Evolutionary conservation across 2,888 invertebrate species (phyloP).

Genomic region (Nomada fucata): DNA sequence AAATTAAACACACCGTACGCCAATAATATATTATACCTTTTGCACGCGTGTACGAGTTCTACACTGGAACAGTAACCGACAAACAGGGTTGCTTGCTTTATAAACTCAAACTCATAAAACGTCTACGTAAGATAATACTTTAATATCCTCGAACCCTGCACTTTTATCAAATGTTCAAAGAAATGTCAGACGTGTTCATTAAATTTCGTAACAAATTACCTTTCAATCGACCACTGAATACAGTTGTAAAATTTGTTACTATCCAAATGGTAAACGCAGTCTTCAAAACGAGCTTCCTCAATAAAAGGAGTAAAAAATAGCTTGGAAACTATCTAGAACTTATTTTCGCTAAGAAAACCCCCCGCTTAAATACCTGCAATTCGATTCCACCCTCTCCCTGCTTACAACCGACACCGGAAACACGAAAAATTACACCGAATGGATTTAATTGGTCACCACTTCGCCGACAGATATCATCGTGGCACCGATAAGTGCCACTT

Average conservation of each 20-base stretch:
- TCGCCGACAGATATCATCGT: slow-evolving; percentile 54
- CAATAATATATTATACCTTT: too few relatives aligned
- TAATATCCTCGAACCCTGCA: neutral
- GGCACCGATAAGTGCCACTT: slow-evolving; percentile 70
- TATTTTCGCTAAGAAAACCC: neutral
- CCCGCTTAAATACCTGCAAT: neutral
- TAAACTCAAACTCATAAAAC: neutral
- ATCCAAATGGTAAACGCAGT: neutral
- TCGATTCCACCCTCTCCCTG: too few relatives aligned
- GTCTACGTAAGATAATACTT: neutral
- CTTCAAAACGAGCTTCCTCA: too few relatives aligned
- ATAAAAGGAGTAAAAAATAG: too few relatives aligned
- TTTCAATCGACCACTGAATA: too few relatives aligned
- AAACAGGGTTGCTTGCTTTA: neutral
- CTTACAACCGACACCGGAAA: neutral
- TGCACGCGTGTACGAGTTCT: too few relatives aligned
- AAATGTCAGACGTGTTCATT: too few relatives aligned
- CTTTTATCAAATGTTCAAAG: too few relatives aligned
- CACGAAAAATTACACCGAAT: slow-evolving; percentile 5
- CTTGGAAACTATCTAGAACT: neutral
- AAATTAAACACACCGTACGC: too few relatives aligned
- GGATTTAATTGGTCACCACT: slow-evolving; percentile 59
- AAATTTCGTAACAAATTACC: too few relatives aligned
- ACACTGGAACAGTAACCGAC: too few relatives aligned
- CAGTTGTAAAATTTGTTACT: neutral